These are phyloP conservation scores for Aphaenogaster ashmeadi DNA, from an alignment of 1,140 invertebrate genomes.

Conservation along the genomic window DNA sequence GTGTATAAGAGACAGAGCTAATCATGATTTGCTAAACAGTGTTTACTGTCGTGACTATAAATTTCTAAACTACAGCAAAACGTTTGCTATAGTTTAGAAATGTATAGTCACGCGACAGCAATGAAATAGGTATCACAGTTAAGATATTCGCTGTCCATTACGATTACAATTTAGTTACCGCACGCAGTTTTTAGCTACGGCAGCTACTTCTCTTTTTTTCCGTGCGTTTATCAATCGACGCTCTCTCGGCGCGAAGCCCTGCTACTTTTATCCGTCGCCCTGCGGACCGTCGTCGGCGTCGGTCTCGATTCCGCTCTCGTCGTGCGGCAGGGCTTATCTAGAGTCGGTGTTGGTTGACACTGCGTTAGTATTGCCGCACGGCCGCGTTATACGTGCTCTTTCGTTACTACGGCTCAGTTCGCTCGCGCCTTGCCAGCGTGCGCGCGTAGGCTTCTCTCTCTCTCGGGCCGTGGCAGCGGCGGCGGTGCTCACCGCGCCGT, in stretches of 20 bases:
- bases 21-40: too few relatives aligned
- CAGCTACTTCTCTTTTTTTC: too few relatives aligned
- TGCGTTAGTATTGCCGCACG: slow-evolving; percentile 70
- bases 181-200: too few relatives aligned
- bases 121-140: too few relatives aligned
- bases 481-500: slow-evolving; percentile 54
- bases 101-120: too few relatives aligned
- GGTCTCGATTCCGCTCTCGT: slow-evolving; percentile 60
- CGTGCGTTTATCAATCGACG: neutral
- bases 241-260: neutral
- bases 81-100: too few relatives aligned
- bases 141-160: too few relatives aligned
- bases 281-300: neutral
- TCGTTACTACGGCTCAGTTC: slow-evolving; percentile 81
- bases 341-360: slow-evolving; percentile 83
- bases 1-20: too few relatives aligned
- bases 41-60: too few relatives aligned
- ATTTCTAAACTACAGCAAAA: too few relatives aligned
- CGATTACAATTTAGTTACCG: too few relatives aligned
- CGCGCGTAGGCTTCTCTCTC: slow-evolving; percentile 76
- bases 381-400: slow-evolving; percentile 74
- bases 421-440: slow-evolving; percentile 82
- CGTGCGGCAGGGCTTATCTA: slow-evolving; percentile 82
- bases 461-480: slow-evolving; percentile 23
- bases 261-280: slow-evolving; percentile 11